Percentiles rank a stretch among this genome's conserved stretches.
These are phyloP conservation scores for Chrosomus eos DNA, from an alignment of 2,797 vertebrate genomes.

Conservation along the genomic window DNA sequence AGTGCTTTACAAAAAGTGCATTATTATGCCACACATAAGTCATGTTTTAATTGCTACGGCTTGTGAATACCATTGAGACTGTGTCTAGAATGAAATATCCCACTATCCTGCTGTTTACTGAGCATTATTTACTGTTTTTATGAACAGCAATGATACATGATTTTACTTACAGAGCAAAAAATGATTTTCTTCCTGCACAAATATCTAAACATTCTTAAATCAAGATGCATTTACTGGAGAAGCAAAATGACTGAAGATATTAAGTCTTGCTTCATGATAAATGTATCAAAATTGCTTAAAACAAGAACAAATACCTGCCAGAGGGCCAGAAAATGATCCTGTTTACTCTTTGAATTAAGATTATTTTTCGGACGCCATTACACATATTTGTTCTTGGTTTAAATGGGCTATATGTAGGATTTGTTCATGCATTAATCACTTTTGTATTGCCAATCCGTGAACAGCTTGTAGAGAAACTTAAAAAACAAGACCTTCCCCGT, in stretches of 20 bases:
- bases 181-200: neutral
- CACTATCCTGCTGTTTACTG: neutral
- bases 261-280: neutral
- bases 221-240: neutral
- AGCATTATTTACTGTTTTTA: neutral
- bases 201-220: neutral
- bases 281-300: neutral
- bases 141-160: neutral
- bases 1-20: neutral
- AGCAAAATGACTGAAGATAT: neutral
- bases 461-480: no score
- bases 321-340: neutral
- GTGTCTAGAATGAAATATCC: neutral
- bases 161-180: neutral
- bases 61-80: neutral
- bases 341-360: neutral
- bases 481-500: no score
- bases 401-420: no score
- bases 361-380: neutral
- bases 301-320: neutral
- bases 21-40: neutral
- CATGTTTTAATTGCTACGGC: neutral
- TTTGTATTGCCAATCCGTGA: no score
- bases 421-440: no score
- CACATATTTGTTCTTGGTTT: no score